Evolutionary conservation across 2,113 vertebrate genomes (phyloP).

Genomic region (Gymnocephalus cernua): DNA sequence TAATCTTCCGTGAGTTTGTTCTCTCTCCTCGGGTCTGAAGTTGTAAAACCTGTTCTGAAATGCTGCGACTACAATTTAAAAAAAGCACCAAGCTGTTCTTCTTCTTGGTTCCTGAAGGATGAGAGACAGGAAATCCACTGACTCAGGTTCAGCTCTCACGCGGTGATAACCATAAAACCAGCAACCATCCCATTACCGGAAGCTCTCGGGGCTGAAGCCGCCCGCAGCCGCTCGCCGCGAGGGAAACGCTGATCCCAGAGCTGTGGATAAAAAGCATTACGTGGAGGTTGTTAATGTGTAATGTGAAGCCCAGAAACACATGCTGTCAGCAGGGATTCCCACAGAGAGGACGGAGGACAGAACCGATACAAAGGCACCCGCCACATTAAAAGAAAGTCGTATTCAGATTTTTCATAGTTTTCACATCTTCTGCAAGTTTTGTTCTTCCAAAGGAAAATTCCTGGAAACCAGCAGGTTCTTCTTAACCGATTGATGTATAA

Average conservation of each 20-base stretch:
- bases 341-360: not conserved
- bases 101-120: not conserved
- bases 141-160: slow-evolving; percentile 36
- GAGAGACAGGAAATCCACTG: slow-evolving; percentile 34
- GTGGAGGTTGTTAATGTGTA: slow-evolving; percentile 10
- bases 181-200: slow-evolving; percentile 25
- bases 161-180: slow-evolving; percentile 41
- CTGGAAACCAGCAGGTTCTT: too few species aligned
- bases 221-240: not conserved
- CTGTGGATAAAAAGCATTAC: slow-evolving; percentile 30
- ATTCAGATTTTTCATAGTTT: too few species aligned
- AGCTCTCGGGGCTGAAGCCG: not conserved
- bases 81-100: not conserved
- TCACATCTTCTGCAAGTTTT: too few species aligned
- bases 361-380: too few species aligned
- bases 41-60: not conserved
- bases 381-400: too few species aligned
- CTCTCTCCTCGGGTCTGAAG: not conserved
- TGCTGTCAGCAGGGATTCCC: slow-evolving; percentile 59
- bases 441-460: too few species aligned
- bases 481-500: too few species aligned
- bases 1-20: not conserved
- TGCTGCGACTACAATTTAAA: not conserved
- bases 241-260: slow-evolving; percentile 31
- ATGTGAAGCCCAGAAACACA: slow-evolving; percentile 27